Base-by-base conservation (phyloP, 1,140 invertebrate genomes). In the Drosophila oshimai region DNA sequence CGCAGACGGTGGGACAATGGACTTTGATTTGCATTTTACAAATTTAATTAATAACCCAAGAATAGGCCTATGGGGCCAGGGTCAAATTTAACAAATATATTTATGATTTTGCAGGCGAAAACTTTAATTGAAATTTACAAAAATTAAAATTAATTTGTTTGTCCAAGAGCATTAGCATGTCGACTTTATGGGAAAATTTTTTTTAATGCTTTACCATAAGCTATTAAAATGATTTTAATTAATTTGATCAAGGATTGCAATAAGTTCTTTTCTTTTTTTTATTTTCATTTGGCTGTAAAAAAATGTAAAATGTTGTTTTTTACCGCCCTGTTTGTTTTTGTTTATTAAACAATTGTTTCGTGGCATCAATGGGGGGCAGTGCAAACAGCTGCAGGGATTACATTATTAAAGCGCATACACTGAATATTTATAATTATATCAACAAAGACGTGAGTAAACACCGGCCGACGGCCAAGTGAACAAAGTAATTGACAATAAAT, bases 1-100 rank as follows among this genome's bases (percentile, higher is more conserved):
- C 49, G 45, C 60, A 39, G 45, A 65, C 44, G 50, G 24, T 17
- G 13, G 42, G 55, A 61, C 57, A 70, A 49, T 49, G 24, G 57
- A 62, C 61, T 50, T 65, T 65, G 62, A 73, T 72, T 73, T 73
- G 69, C 50, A 74, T 73, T 65, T 64, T 44, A 29, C 24, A 74
- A 64, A 73, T 55, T 73, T 64, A 74, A 74, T 74, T 62, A 71
- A 73, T 69, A 47, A 49, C 13, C 18, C 42, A 62, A 42, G 41
- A 47, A 62, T 31, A 42, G 17, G 39, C 33, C 42, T 26, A 47
- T 12, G 41, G 12, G 29, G 28, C 29, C 28, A 31, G 20, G 51
- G 15, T 1, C 13, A 12, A 45, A 13, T 9, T 4, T 36, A 42
- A 24, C 36, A 42, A 29, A 53, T 62, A 33, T 33, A 46, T 49